Percentiles rank a stretch among this genome's conserved stretches.
phyloP scores from a whole-genome alignment of 2,797 vertebrate genomes.

The Oreonectes daqikongensis region DNA sequence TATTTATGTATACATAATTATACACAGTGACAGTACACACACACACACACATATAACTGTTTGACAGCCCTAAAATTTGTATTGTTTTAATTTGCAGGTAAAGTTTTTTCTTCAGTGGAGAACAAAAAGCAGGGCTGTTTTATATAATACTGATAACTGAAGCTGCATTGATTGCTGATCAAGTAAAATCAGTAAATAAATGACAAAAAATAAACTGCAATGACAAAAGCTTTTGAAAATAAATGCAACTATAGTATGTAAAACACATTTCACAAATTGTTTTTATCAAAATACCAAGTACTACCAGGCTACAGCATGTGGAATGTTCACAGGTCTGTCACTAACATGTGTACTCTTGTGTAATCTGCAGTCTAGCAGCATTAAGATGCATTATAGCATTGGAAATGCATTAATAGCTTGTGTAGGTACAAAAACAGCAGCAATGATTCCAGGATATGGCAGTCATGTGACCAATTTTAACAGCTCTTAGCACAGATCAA shows the following conservation, averaged over 20 bases:
- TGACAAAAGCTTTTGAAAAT: background rate
- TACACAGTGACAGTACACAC: too few relatives aligned
- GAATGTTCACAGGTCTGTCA: background rate
- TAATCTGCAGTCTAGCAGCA: background rate
- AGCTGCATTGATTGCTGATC: too few relatives aligned
- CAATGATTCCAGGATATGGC: conserved; percentile 51
- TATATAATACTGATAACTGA: too few relatives aligned
- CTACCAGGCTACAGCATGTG: background rate
- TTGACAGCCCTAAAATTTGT: too few relatives aligned
- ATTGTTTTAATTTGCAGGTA: too few relatives aligned
- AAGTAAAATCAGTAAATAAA: background rate
- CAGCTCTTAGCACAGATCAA: conserved; percentile 60
- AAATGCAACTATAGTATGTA: background rate
- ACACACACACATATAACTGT: too few relatives aligned
- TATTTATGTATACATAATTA: too few relatives aligned
- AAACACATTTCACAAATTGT: background rate
- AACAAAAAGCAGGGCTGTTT: too few relatives aligned
- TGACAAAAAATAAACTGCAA: background rate
- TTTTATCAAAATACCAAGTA: background rate
- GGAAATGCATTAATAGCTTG: background rate
- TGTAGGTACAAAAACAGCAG: conserved; percentile 36
- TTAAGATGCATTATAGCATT: background rate
- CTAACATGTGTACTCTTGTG: background rate
- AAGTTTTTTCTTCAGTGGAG: too few relatives aligned
- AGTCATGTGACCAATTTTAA: conserved; percentile 67